Percentiles rank a stretch among this genome's conserved stretches.
phyloP scores from a whole-genome alignment of 37 sponge, comb jelly and placozoan species.

The Sycon ciliatum region DNA sequence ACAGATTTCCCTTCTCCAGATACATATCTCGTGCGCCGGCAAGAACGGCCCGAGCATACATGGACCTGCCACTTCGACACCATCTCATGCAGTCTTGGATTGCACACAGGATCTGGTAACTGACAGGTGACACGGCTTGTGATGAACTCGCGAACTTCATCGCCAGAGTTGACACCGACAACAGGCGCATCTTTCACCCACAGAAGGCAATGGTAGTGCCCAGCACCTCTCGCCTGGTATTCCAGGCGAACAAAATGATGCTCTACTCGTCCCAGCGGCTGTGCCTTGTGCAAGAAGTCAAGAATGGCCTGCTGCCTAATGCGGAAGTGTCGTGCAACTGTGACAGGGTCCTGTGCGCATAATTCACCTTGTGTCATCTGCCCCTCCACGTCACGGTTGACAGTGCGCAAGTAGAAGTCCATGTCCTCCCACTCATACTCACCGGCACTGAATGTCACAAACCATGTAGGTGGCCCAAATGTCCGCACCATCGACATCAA shows the following conservation, averaged over 20 bases:
- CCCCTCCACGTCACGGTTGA: slow-evolving; percentile 19
- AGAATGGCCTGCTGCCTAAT: slow-evolving; percentile 28
- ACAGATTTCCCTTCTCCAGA: too few relatives aligned
- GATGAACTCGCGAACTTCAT: background rate
- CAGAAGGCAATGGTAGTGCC: slow-evolving; percentile 42
- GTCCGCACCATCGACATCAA: slow-evolving; percentile 42
- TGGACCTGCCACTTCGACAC: slow-evolving; percentile 40
- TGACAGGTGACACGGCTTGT: slow-evolving; percentile 46
- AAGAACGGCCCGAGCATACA: slow-evolving; percentile 22
- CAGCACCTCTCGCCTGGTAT: slow-evolving; percentile 31
- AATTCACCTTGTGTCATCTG: slow-evolving; percentile 28
- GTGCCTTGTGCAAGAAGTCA: slow-evolving; percentile 26
- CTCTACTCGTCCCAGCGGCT: slow-evolving; percentile 24
- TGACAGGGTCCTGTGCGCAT: slow-evolving; percentile 47
- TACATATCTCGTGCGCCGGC: slow-evolving; percentile 19
- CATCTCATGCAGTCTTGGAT: slow-evolving; percentile 42
- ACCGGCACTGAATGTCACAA: slow-evolving; percentile 35
- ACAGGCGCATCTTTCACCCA: slow-evolving; percentile 46
- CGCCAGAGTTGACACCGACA: background rate
- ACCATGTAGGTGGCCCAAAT: slow-evolving; percentile 37
- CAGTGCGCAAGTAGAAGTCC: slow-evolving; percentile 23
- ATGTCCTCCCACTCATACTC: slow-evolving; percentile 46
- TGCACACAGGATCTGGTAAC: slow-evolving; percentile 30
- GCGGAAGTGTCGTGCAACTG: slow-evolving; percentile 42
- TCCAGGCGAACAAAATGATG: slow-evolving; percentile 35